phyloP scores from a whole-genome alignment of 1,140 invertebrate species.

The Papilio machaon region DNA sequence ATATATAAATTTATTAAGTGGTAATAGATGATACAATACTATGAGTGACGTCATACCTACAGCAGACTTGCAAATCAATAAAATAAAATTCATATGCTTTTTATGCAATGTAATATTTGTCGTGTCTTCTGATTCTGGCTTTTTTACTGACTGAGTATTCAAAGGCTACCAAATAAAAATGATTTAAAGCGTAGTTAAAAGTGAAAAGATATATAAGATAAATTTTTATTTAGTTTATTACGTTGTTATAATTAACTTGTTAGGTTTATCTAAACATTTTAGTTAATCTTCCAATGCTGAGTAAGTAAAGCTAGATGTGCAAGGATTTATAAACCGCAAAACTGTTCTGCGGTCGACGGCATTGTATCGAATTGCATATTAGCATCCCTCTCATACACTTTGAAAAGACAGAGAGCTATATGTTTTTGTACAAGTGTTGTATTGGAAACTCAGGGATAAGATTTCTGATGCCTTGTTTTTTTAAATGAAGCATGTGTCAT shows the following conservation, averaged over 20 bases:
- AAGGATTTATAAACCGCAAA: not conserved
- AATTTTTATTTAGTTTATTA: no score
- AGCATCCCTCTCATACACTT: not conserved
- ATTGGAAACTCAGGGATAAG: not conserved
- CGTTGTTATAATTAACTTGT: not conserved
- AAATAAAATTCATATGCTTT: no score
- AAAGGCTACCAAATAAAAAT: no score
- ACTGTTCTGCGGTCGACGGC: not conserved
- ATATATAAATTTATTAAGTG: conserved; percentile 31
- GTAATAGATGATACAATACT: conserved; percentile 9
- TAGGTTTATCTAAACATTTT: no score
- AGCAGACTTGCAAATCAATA: not conserved
- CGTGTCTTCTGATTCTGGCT: no score
- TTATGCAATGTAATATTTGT: no score
- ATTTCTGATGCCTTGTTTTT: conserved; percentile 2
- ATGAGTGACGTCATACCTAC: not conserved
- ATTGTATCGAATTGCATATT: not conserved
- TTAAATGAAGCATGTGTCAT: conserved; percentile 18
- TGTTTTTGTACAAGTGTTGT: not conserved
- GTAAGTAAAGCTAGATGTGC: not conserved
- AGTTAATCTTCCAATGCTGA: no score
- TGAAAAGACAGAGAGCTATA: not conserved
- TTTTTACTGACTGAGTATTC: no score
- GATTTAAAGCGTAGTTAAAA: no score
- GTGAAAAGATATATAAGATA: no score